Conservation (phyloP, 2,113 vertebrate genomes). For the Gnathonemus longibarbis region DNA sequence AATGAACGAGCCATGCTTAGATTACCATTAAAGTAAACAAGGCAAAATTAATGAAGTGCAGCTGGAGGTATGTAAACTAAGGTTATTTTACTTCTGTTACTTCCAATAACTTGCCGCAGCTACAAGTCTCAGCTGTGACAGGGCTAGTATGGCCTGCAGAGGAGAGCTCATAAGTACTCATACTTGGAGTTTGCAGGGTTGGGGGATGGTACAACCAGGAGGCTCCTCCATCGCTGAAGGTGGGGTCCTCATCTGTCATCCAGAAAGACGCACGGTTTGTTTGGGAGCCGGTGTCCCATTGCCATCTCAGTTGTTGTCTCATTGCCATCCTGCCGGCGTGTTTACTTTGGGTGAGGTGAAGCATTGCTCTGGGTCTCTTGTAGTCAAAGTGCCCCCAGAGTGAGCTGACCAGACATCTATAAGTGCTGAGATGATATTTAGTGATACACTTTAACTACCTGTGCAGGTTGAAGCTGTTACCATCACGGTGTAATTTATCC, state of each 20-base stretch:
- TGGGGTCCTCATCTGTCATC: not conserved
- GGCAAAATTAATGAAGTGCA: not conserved
- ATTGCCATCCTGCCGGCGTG: not conserved
- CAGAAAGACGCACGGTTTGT: not conserved
- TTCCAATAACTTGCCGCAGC: not conserved
- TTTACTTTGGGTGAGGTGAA: not conserved
- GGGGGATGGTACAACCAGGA: not conserved
- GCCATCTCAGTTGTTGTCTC: not conserved
- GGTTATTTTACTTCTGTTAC: not conserved
- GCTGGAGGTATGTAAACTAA: not conserved
- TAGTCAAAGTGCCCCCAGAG: not conserved
- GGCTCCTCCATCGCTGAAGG: not conserved
- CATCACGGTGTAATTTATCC: conserved; percentile 18
- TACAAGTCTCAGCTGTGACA: not conserved
- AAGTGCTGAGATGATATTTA: not conserved
- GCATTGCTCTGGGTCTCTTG: not conserved
- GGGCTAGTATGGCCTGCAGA: not conserved
- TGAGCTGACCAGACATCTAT: not conserved
- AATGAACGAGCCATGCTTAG: not conserved
- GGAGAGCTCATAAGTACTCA: not conserved
- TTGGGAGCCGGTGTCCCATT: not conserved
- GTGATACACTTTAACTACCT: not conserved
- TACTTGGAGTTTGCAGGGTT: not conserved
- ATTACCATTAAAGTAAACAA: conserved; percentile 11
- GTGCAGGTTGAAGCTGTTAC: conserved; percentile 4